These are phyloP conservation scores for Athene cunicularia DNA, from an alignment of 2,113 vertebrate species.

Conservation along the genomic window DNA sequence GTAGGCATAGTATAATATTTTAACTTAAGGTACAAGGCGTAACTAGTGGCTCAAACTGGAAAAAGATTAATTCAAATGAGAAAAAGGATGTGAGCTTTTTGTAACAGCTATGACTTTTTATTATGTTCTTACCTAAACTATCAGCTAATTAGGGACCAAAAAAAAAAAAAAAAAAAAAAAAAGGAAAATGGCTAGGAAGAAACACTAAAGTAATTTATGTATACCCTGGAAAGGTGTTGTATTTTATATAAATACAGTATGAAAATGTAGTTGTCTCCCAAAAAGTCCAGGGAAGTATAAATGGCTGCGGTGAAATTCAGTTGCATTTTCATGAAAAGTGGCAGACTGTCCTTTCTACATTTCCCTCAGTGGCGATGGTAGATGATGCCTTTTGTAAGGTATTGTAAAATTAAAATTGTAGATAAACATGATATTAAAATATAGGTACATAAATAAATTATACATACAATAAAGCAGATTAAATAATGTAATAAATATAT, in stretches of 20 bases:
- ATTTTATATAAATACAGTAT: neutral
- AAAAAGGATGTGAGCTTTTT: accelerated
- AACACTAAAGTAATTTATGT: neutral
- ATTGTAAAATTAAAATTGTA: neutral
- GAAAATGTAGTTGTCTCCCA: neutral
- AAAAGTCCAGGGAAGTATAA: neutral
- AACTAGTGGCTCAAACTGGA: neutral
- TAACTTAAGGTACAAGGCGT: neutral
- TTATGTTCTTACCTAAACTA: neutral
- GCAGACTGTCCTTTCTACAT: neutral
- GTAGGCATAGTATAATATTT: neutral
- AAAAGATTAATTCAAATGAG: neutral
- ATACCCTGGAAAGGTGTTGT: neutral
- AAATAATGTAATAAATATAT: neutral
- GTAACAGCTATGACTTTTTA: neutral
- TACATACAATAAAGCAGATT: neutral
- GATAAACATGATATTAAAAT: neutral
- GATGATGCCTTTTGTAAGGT: neutral
- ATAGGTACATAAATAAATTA: neutral
- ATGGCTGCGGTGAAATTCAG: neutral
- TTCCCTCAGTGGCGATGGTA: neutral
- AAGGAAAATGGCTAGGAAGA: neutral
- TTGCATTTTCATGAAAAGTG: neutral
- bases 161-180: too few species aligned
- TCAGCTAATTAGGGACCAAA: neutral